Base-by-base conservation (phyloP, 1,140 invertebrate species). In the Drosophila eugracilis region DNA sequence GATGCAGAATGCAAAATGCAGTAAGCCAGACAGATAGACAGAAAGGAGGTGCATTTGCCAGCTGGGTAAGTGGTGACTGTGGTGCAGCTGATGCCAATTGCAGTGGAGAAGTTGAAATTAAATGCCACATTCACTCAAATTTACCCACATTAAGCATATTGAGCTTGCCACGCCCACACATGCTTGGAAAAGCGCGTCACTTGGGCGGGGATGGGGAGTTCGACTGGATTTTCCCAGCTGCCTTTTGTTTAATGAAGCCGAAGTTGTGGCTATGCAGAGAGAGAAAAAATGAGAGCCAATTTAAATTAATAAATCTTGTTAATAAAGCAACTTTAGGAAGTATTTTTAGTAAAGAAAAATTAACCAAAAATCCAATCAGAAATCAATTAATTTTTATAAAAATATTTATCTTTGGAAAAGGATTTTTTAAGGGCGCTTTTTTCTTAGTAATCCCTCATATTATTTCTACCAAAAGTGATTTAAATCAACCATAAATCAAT, bases 221-320 rank as follows among this genome's bases (percentile, higher is more conserved):
- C 10, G 14, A 21, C 42, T 1, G 5, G 37, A 57, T 14, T 14
- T 59, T 52, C n/a, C 37, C 58, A 57, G 70, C 49, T 59, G 65
- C 65, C 70, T 78, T 86, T 88, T 86, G 83, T 86, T 88, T 54
- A 81, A 86, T 86, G 83, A 88, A 86, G 83, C 83, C 54, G 57
- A 81, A 88, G 78, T 75, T 86, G 70, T 62, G 80, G 57, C 44
- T 44, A n/a, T 7, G 42, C n/a, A 45, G 21, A 44, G 22, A 7
- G 19, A 2, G n/a, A 45, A 15, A 45, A 44, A 44, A 5, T 2
- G n/a, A n/a, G n/a, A n/a, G n/a, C n/a, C n/a, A n/a, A n/a, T n/a
- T n/a, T n/a, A n/a, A n/a, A n/a, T n/a, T n/a, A n/a, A n/a, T n/a
- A n/a, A n/a, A n/a, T n/a, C n/a, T n/a, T n/a, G n/a, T n/a, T n/a